phyloP scores from a whole-genome alignment of 2,797 vertebrate species.

The Dipus sagitta region DNA sequence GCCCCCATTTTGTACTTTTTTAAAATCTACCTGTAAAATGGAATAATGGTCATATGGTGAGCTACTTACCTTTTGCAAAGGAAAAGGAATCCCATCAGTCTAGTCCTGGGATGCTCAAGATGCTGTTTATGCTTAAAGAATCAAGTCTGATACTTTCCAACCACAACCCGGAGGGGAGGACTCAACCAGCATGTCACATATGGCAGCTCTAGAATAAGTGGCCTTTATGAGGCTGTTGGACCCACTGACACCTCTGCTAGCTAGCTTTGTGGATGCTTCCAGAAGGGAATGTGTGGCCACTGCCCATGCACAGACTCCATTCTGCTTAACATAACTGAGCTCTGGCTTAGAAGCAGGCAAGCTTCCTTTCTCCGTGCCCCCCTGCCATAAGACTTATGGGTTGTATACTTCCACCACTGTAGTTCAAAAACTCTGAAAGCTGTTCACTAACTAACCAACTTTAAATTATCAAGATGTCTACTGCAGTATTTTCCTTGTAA shows the following conservation, averaged over 20 bases:
- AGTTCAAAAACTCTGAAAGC: neutral
- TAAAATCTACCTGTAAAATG: neutral
- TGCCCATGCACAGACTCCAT: neutral
- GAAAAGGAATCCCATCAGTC: neutral
- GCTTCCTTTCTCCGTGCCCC: neutral
- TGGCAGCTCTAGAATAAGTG: neutral
- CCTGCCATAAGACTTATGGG: neutral
- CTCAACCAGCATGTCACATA: neutral
- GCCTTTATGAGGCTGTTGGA: neutral
- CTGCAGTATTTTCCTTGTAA: slow-evolving; percentile 37
- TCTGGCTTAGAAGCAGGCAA: neutral
- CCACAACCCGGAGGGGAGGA: neutral
- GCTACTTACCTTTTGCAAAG: neutral
- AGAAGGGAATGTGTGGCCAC: neutral
- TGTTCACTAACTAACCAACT: neutral
- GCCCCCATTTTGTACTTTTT: too few relatives aligned
- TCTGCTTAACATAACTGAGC: neutral
- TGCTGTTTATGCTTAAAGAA: neutral
- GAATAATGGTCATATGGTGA: neutral
- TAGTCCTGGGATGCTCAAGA: neutral
- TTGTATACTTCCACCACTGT: neutral
- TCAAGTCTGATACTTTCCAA: neutral
- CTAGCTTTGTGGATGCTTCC: neutral
- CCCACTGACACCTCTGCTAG: neutral
- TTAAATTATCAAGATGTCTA: slow-evolving; percentile 2